Base-by-base conservation (phyloP, 2,888 invertebrate species). In the Zaprionus lineosus region DNA sequence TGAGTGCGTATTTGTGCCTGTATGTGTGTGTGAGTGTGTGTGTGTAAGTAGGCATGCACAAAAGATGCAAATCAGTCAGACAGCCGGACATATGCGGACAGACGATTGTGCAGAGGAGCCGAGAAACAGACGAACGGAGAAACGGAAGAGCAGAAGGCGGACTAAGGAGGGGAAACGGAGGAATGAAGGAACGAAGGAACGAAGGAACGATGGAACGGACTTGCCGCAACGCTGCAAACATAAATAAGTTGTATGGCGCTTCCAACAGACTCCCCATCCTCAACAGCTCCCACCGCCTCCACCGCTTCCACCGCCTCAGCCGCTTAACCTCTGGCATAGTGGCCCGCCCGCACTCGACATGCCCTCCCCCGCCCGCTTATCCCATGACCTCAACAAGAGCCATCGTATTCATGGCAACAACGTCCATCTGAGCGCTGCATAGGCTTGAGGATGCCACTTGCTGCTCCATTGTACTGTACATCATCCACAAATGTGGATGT, bases 51-150 rank as follows among this genome's bases (percentile, higher is more conserved):
- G 58, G 64, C 63, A 64, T 82, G 65, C 71, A 69, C 58, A 68
- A 70, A 66, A 75, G 74, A 81, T 74, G 76, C 84, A 84, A 75
- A 82, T 79, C 84, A 81, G 84, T 40, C 63, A 55, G 81, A 77
- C 81, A 63, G 55, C 56, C 57, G 63, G 78, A 68, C 82, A 52
- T 40, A n/a, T n/a, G 50, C 40, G 53, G 41, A 31, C 62, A 34
- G 56, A 61, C 50, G 44, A 74, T 46, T 40, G 52, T 33, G 50
- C 40, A 44, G 51, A 39, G 47, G 28, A n/a, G n/a, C n/a, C n/a
- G n/a, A n/a, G n/a, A n/a, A n/a, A n/a, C n/a, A n/a, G n/a, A n/a
- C n/a, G n/a, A n/a, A n/a, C n/a, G n/a, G n/a, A n/a, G n/a, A n/a
- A n/a, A n/a, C n/a, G n/a, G n/a, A n/a, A n/a, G n/a, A n/a, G n/a